Base-by-base conservation (phyloP, 2,888 invertebrate genomes). In the Caenorhabditis virilis region DNA sequence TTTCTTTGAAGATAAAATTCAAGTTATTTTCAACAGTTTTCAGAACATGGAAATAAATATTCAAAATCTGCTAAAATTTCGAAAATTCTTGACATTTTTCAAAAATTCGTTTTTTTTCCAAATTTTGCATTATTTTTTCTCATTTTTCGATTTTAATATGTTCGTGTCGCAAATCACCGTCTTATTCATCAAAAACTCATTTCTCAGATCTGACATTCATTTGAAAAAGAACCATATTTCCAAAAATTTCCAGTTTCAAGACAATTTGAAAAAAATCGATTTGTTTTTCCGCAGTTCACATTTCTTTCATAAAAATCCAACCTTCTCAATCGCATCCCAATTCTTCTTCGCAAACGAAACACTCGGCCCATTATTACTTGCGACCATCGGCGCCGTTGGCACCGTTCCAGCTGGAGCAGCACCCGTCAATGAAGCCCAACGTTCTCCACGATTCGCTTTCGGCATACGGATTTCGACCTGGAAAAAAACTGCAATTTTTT, bases 291-390 rank as follows among this genome's bases (percentile, higher is more conserved):
- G 13, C 42, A 15, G 42, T 33, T 33, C 15, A 33, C 35, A 33
- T 33, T 33, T 33, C n/a, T n/a, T n/a, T n/a, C n/a, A n/a, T n/a
- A n/a, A n/a, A n/a, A n/a, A n/a, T n/a, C n/a, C n/a, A 20, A 42
- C 46, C 66, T 89, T 89, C 65, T 91, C 94, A 56, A 98, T 87
- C 80, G 90, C 90, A 82, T 93, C 90, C 97, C 97, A 97, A 85
- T 95, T 90, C 83, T 88, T 89, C 22, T 72, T 64, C 71, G 85
- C 86, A 66, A 88, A 88, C 61, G 88, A 84, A 2, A 47, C 35
- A 33, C 22, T 26, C 25, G 26, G 33, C 2, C 13, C 22, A 23
- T 18, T 46, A 6, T 13, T 7, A n/a, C 4, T 7, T 25, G 2
- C 25, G 11, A 52, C 13, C 5, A 38, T 41, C 25, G 46, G 7